Evolutionary conservation across 2,888 invertebrate genomes (phyloP).

Genomic region (Drosophila tripunctata): DNA sequence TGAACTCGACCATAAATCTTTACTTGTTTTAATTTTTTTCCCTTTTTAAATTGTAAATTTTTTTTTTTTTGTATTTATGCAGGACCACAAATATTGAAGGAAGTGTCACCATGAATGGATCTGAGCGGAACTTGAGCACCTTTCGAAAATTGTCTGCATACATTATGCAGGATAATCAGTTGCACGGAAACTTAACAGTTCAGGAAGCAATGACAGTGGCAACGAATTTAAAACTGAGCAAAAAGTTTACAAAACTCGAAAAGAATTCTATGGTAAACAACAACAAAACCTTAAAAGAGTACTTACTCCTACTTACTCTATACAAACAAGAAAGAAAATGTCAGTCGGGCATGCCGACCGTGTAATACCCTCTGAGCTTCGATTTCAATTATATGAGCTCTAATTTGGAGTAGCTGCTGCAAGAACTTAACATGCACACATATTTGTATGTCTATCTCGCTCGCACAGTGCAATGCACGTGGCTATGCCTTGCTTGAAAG

Average conservation of each 20-base stretch:
- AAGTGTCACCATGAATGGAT: slow-evolving; percentile 93
- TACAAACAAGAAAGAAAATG: too few relatives aligned
- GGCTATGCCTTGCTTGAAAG: too few relatives aligned
- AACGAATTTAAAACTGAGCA: slow-evolving; percentile 93
- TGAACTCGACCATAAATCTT: too few relatives aligned
- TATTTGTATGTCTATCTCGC: too few relatives aligned
- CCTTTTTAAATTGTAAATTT: not conserved
- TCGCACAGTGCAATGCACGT: too few relatives aligned
- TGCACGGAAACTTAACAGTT: slow-evolving; percentile 96
- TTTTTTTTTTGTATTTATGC: slow-evolving; percentile 19
- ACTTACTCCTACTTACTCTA: too few relatives aligned
- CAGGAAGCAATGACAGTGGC: slow-evolving; percentile 97
- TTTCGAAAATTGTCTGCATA: slow-evolving; percentile 97
- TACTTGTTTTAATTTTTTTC: too few relatives aligned
- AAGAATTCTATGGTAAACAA: slow-evolving; percentile 92
- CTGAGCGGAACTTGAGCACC: slow-evolving; percentile 91
- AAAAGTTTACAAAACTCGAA: slow-evolving; percentile 88
- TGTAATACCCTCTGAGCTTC: too few relatives aligned
- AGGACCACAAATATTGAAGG: slow-evolving; percentile 93
- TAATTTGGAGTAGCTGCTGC: too few relatives aligned
- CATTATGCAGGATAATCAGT: slow-evolving; percentile 97
- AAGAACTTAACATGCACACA: too few relatives aligned
- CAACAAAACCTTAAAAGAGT: not conserved
- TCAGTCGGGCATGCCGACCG: too few relatives aligned
- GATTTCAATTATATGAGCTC: too few relatives aligned